Evolutionary conservation across 2,797 vertebrate species (phyloP).

Genomic region (Melopsittacus undulatus): DNA sequence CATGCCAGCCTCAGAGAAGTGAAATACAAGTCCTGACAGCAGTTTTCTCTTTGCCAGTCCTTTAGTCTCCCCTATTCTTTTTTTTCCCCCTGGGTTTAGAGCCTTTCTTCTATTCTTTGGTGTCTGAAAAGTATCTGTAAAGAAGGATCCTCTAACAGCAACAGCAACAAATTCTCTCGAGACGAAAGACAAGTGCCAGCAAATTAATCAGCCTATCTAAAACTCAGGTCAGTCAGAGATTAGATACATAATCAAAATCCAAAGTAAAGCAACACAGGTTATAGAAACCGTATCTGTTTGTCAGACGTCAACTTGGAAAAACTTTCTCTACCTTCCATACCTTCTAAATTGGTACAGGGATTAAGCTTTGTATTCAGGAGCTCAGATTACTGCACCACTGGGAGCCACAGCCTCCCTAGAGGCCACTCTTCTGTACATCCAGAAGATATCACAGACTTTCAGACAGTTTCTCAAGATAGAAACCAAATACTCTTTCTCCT

Average conservation of each 20-base stretch:
- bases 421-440: not conserved
- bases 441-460: not conserved
- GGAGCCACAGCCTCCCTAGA: not conserved
- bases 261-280: not conserved
- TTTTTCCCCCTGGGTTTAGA: not conserved
- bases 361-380: not conserved
- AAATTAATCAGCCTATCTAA: not conserved
- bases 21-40: not conserved
- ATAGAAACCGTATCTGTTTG: not conserved
- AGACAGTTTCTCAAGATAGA: not conserved
- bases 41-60: not conserved
- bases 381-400: not conserved
- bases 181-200: not conserved
- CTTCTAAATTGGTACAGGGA: not conserved
- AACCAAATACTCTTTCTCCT: not conserved
- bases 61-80: not conserved
- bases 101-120: not conserved
- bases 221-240: not conserved
- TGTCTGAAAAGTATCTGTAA: not conserved
- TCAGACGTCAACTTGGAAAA: not conserved
- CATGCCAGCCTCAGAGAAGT: rapidly evolving
- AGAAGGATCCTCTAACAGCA: not conserved
- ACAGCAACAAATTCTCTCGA: not conserved
- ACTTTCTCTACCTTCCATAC: not conserved
- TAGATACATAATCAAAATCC: not conserved